Conservation (phyloP, 2,888 invertebrate species). For the Scaeva pyrastri region DNA sequence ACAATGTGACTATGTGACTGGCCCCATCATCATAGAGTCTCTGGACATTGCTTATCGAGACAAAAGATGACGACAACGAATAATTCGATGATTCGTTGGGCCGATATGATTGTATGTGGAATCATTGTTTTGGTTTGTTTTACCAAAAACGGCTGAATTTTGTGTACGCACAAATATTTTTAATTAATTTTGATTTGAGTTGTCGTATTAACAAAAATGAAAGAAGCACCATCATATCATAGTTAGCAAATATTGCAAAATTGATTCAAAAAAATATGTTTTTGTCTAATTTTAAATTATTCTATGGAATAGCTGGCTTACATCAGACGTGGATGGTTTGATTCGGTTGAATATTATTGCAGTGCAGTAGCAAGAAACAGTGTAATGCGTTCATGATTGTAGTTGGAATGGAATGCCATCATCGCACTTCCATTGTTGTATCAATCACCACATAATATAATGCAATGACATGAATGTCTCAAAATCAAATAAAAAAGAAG, state of each 20-base stretch:
- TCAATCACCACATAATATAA: conserved; percentile 72
- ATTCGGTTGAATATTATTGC: conserved; percentile 23
- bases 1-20: conserved; percentile 34
- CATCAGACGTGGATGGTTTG: conserved; percentile 49
- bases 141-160: conserved; percentile 70
- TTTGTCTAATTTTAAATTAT: conserved; percentile 55
- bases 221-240: conserved; percentile 26
- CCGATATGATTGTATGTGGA: conserved; percentile 53
- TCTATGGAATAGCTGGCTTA: conserved; percentile 53
- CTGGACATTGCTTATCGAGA: conserved; percentile 47
- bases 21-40: conserved; percentile 26
- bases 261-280: conserved; percentile 24
- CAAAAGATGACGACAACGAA: conserved; percentile 63
- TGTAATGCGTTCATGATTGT: conserved; percentile 53
- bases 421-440: conserved; percentile 72
- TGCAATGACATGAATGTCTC: conserved; percentile 71
- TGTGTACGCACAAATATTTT: conserved; percentile 67
- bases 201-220: conserved; percentile 33
- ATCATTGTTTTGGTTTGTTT: conserved; percentile 63
- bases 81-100: conserved; percentile 54
- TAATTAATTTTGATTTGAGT: conserved; percentile 57
- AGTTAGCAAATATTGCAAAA: conserved; percentile 45
- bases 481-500: conserved; percentile 63
- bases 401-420: conserved; percentile 58
- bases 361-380: conserved; percentile 36